Evolutionary conservation across 2,797 vertebrate genomes (phyloP), one percentile per base, ranked within the genome.

Genomic region (Thamnophis elegans): DNA sequence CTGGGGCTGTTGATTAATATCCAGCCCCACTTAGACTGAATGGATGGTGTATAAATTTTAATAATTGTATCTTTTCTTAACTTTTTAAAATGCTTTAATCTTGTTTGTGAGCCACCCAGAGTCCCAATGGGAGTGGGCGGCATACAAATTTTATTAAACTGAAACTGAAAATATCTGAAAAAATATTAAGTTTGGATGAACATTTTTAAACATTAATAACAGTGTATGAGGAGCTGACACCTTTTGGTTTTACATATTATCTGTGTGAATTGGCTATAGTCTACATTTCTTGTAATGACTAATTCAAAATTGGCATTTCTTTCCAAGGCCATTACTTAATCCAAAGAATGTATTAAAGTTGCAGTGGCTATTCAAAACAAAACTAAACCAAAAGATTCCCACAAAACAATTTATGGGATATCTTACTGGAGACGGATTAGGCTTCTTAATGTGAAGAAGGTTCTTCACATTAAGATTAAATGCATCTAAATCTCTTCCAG

Each of bases 181-280:
- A 12, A 32, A 62, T 59, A 73, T 32, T 73, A 68, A 88, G 55
- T 86, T 62, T 90, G 78, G 86, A 36, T 73, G 92, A 32, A 85
- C 12, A 28, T 8, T 18, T 18, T 14, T 32, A 47, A 12, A 25
- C 90, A 85, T 36, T 55, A 6, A 85, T 10, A 9, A 91, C 93
- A 94, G 47, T 14, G 73, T 91, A 85, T 1, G 28, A 88, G 87
- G 87, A 93, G 95, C 93, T 97, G 96, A 95, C 95, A 95, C 90
- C 96, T 94, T 92, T 92, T 93, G 91, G 96, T 47, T 68, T 47
- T 5, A 51, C 47, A 82, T 25, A 90, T 51, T 82, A 32, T 56
- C 87, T 53, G 16, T 92, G 89, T 87, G 78, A 16, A 8, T 28
- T 16, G 14, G 58, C 28, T 2, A 6, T 59, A 42, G 5, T 32